These are phyloP conservation scores for Dromiciops gliroides DNA, from an alignment of 2,113 vertebrate genomes.

Conservation along the genomic window DNA sequence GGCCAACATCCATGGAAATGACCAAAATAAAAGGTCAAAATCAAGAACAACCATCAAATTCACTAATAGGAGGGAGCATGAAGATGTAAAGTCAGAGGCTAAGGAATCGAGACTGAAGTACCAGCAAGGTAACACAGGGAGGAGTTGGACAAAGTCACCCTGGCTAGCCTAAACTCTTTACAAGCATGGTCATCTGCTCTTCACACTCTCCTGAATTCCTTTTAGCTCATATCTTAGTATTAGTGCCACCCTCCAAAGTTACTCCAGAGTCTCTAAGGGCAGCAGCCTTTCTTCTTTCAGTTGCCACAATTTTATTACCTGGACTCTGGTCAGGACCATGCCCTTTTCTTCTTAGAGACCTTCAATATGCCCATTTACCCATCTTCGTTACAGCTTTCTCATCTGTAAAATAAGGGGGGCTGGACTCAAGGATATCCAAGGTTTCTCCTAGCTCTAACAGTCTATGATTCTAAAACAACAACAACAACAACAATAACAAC, in stretches of 20 bases:
- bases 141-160: no score
- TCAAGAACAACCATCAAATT: not conserved
- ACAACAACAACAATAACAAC: no score
- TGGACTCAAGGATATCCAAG: not conserved
- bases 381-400: not conserved
- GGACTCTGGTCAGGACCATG: not conserved
- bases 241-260: not conserved
- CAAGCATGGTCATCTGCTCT: not conserved
- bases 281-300: not conserved
- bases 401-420: not conserved
- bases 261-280: not conserved
- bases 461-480: not conserved
- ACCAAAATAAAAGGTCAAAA: not conserved
- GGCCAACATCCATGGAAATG: not conserved
- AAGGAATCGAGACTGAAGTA: not conserved
- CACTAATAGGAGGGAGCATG: not conserved
- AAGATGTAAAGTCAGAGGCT: not conserved
- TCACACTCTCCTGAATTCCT: not conserved
- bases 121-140: not conserved
- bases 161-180: not conserved
- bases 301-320: not conserved
- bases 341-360: not conserved
- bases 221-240: not conserved
- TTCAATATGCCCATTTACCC: not conserved
- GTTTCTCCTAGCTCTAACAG: not conserved